phyloP scores from a whole-genome alignment of 2,113 vertebrate species.

The Parotia lawesii region DNA sequence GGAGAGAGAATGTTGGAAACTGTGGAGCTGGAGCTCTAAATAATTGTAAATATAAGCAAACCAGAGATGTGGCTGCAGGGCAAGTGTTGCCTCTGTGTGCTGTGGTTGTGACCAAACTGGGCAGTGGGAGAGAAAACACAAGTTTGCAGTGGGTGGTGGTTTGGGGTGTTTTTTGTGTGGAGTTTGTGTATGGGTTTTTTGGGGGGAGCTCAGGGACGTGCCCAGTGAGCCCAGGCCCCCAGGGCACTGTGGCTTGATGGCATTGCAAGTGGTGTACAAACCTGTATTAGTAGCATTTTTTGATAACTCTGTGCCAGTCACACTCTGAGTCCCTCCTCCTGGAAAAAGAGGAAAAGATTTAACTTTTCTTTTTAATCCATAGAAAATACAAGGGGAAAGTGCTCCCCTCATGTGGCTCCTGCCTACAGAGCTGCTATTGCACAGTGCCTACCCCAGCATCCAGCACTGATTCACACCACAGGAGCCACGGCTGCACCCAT shows the following conservation, averaged over 20 bases:
- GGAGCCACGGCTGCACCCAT: neutral
- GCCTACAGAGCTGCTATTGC: accelerated
- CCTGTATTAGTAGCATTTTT: neutral
- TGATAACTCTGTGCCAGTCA: neutral
- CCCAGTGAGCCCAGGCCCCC: neutral
- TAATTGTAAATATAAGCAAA: neutral
- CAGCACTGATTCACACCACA: accelerated
- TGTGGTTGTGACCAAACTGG: neutral
- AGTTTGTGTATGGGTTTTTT: neutral
- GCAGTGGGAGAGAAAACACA: neutral
- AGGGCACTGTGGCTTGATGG: neutral
- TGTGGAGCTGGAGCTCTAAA: neutral
- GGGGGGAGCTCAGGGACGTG: neutral
- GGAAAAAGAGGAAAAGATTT: neutral
- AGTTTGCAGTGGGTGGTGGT: neutral
- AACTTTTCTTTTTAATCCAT: neutral
- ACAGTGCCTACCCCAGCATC: neutral
- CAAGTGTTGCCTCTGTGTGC: neutral
- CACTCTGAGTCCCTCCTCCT: neutral
- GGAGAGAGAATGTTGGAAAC: neutral
- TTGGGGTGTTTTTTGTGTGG: neutral
- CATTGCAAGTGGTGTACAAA: neutral
- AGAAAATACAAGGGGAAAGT: neutral
- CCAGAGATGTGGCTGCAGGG: neutral
- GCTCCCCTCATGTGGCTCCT: accelerated